Conservation (phyloP, 2,888 invertebrate species). For the Sinotaia quadrata region DNA sequence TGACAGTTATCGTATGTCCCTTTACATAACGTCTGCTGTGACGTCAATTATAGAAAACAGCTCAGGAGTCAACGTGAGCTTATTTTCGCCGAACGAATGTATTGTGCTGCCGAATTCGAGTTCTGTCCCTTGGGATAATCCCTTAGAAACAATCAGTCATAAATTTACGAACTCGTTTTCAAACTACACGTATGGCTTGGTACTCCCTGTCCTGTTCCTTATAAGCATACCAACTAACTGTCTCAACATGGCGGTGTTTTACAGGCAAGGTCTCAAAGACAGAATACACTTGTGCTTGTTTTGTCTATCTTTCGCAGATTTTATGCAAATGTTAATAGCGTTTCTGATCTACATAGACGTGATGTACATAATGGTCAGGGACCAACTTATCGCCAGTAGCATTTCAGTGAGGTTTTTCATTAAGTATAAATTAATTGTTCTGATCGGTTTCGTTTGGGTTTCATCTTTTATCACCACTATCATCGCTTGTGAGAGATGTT, state of each 20-base stretch:
- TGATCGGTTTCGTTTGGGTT: neutral
- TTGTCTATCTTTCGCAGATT: neutral
- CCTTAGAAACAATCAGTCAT: too few relatives aligned
- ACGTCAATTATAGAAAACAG: too few relatives aligned
- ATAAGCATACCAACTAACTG: neutral
- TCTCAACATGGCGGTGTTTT: neutral
- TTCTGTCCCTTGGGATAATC: too few relatives aligned
- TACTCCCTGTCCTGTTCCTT: neutral
- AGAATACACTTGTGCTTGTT: neutral
- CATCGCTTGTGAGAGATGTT: constrained; percentile 1
- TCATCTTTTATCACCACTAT: neutral
- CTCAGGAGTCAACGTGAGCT: too few relatives aligned
- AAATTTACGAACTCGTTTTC: too few relatives aligned
- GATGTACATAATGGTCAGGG: neutral
- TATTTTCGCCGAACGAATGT: too few relatives aligned
- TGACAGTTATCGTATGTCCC: too few relatives aligned
- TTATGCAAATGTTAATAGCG: too few relatives aligned
- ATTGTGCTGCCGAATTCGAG: too few relatives aligned
- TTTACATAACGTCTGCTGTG: too few relatives aligned
- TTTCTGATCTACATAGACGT: too few relatives aligned
- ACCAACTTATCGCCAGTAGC: neutral
- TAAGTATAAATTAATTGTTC: neutral
- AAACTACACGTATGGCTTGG: too few relatives aligned
- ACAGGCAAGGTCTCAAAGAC: neutral
- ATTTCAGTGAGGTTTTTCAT: neutral